Evolutionary conservation across 2,797 vertebrate genomes (phyloP).

Genomic region (Amniataba percoides): DNA sequence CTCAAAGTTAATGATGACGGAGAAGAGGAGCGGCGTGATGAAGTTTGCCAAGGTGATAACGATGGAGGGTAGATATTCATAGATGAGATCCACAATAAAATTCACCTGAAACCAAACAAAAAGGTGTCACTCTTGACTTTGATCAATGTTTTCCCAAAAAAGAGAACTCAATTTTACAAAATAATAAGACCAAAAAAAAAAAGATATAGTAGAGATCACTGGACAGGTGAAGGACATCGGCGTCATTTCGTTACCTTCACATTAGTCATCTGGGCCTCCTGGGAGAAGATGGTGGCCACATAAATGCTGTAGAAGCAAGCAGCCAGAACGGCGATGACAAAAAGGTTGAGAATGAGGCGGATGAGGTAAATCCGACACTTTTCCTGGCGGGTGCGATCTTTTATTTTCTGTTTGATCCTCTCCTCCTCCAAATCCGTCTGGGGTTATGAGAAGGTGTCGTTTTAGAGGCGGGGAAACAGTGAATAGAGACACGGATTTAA

Average conservation of each 20-base stretch:
- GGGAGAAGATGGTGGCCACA: slow-evolving; percentile 90
- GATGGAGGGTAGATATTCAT: slow-evolving; percentile 95
- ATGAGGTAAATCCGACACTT: slow-evolving; percentile 89
- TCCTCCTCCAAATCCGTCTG: slow-evolving; percentile 96
- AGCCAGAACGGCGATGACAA: slow-evolving; percentile 88
- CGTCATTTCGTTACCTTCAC: slow-evolving; percentile 59
- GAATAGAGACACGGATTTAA: neutral
- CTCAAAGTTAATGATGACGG: slow-evolving; percentile 90
- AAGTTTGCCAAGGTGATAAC: slow-evolving; percentile 96
- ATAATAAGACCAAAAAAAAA: neutral
- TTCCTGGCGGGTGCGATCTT: slow-evolving; percentile 87
- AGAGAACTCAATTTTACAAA: neutral
- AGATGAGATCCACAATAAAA: slow-evolving; percentile 87
- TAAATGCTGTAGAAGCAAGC: slow-evolving; percentile 95
- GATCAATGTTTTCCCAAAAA: neutral
- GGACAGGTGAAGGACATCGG: neutral
- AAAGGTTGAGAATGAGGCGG: slow-evolving; percentile 90
- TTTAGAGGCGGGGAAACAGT: slow-evolving; percentile 9
- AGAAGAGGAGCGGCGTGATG: slow-evolving; percentile 90
- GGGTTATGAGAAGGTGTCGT: neutral
- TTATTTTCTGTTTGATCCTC: slow-evolving; percentile 91
- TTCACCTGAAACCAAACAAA: slow-evolving; percentile 62
- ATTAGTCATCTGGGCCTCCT: slow-evolving; percentile 75
- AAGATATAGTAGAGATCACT: neutral
- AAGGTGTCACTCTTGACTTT: slow-evolving; percentile 3